Evolutionary conservation across 2,888 invertebrate genomes (phyloP).

Genomic region (Phyllotreta striolata): DNA sequence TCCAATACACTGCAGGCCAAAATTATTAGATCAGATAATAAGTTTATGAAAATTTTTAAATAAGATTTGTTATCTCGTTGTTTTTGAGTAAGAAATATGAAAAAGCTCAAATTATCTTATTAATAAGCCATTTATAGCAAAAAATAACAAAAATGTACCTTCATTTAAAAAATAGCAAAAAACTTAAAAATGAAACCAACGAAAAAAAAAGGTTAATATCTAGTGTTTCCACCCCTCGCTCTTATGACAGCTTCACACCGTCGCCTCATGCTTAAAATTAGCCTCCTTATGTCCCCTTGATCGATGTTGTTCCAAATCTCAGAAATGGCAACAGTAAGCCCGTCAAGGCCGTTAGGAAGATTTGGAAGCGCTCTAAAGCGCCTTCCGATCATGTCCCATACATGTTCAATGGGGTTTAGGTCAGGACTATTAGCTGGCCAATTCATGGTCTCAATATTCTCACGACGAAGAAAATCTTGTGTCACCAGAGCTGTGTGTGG

Average conservation of each 20-base stretch:
- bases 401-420: conserved; percentile 11
- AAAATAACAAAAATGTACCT: too few relatives aligned
- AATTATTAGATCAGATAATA: too few relatives aligned
- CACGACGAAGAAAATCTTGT: conserved; percentile 19
- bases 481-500: conserved; percentile 27
- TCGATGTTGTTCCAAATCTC: neutral
- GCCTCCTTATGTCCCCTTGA: neutral
- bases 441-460: conserved; percentile 5
- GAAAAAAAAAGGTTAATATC: neutral
- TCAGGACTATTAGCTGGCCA: conserved; percentile 12
- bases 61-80: too few relatives aligned
- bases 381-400: conserved; percentile 10
- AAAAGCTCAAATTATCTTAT: too few relatives aligned
- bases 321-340: conserved; percentile 6
- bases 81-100: too few relatives aligned
- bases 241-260: neutral
- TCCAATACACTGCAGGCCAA: too few relatives aligned
- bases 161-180: too few relatives aligned
- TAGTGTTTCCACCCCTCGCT: neutral
- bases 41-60: too few relatives aligned
- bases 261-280: neutral
- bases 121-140: too few relatives aligned
- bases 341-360: conserved; percentile 5
- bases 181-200: neutral
- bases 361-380: conserved; percentile 10